These are phyloP conservation scores for Caenorhabditis latens DNA, from an alignment of 1,140 invertebrate species.

Conservation along the genomic window DNA sequence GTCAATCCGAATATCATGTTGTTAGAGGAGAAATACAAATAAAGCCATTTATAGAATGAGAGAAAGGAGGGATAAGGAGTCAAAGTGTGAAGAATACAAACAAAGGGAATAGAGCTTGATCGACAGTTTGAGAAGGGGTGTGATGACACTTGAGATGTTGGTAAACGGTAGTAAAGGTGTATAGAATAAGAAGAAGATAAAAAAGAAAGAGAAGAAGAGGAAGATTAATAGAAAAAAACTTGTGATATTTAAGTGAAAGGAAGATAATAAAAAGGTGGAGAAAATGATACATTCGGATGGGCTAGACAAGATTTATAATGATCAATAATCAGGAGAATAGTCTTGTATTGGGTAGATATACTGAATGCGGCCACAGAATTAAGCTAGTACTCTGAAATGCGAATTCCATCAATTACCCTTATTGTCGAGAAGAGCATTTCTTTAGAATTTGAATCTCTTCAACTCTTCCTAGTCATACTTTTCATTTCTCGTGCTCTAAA, in stretches of 20 bases:
- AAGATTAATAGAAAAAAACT: background rate
- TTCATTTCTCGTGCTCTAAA: no score
- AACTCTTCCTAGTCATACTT: no score
- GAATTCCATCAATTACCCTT: no score
- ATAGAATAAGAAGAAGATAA: background rate
- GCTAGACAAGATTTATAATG: background rate
- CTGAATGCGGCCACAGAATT: no score
- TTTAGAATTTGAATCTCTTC: no score
- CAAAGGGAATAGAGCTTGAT: background rate
- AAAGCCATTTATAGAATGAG: background rate
- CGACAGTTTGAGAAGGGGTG: background rate
- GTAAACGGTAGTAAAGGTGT: slow-evolving; percentile 30
- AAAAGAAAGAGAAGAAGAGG: background rate
- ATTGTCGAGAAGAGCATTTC: no score
- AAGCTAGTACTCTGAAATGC: no score
- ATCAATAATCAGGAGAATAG: no score
- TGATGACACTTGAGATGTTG: slow-evolving; percentile 18
- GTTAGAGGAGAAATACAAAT: slow-evolving; percentile 22
- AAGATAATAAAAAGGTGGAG: no score
- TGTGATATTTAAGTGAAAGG: background rate
- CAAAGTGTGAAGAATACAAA: slow-evolving; percentile 28
- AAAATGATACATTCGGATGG: background rate
- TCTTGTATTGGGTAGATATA: no score
- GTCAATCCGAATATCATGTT: slow-evolving; percentile 42
- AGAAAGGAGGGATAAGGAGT: slow-evolving; percentile 3